phyloP scores from a whole-genome alignment of 2,888 invertebrate genomes.

The Kryphioiulus occultus region DNA sequence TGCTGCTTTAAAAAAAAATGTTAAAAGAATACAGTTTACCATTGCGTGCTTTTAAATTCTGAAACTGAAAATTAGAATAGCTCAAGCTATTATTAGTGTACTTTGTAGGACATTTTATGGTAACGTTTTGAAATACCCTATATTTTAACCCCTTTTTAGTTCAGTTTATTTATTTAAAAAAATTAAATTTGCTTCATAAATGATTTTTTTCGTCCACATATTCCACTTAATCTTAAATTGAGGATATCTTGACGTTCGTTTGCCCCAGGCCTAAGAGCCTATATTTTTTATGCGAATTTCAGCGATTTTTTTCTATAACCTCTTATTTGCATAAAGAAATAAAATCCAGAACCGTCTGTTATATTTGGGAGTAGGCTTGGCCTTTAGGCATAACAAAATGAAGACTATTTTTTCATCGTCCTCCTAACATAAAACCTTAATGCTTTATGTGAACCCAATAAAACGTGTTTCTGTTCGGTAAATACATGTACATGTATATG shows the following conservation, averaged over 20 bases:
- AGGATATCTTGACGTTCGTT: not conserved
- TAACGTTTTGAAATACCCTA: too few relatives aligned
- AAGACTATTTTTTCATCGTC: not conserved
- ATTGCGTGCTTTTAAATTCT: too few relatives aligned
- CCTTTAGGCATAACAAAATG: not conserved
- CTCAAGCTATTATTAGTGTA: too few relatives aligned
- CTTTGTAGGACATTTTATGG: too few relatives aligned
- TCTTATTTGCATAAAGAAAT: not conserved
- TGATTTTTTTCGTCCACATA: not conserved
- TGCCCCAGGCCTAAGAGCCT: not conserved
- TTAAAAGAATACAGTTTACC: too few relatives aligned
- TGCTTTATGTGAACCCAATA: not conserved
- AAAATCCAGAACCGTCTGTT: not conserved
- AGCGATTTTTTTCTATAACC: not conserved
- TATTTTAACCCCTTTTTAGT: not conserved
- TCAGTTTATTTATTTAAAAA: not conserved
- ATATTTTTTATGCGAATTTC: not conserved
- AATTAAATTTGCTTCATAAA: not conserved
- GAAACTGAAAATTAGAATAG: too few relatives aligned
- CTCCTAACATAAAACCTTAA: not conserved
- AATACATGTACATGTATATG: too few relatives aligned
- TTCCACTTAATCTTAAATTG: not conserved
- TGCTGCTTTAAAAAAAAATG: too few relatives aligned
- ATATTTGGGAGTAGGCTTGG: slow-evolving; percentile 17
- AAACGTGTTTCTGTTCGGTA: not conserved